Evolutionary conservation across 35 echinoderm and acorn worm genomes (phyloP).

Genomic region (Anneissia japonica): DNA sequence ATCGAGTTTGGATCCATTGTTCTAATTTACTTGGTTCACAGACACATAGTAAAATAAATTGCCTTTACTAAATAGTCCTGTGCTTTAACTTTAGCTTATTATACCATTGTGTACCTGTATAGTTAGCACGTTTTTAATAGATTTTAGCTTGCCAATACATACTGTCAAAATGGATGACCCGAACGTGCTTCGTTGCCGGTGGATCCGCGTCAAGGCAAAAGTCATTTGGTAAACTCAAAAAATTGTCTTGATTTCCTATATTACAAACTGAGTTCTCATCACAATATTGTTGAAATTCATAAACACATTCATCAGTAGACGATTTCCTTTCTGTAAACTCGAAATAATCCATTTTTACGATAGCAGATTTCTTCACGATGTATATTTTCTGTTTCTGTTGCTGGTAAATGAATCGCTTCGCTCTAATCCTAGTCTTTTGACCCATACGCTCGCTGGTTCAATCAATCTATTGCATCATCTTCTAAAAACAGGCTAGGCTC

Average conservation of each 20-base stretch:
- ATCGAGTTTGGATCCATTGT: not conserved
- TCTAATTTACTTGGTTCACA: too few relatives aligned
- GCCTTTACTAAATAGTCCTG: too few relatives aligned
- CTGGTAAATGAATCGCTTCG: not conserved
- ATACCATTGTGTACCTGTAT: too few relatives aligned
- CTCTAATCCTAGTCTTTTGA: not conserved
- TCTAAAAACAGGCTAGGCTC: too few relatives aligned
- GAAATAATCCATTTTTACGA: not conserved
- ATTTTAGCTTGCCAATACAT: not conserved
- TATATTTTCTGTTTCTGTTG: not conserved
- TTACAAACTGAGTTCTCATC: not conserved
- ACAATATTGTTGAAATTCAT: not conserved
- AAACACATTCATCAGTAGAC: not conserved
- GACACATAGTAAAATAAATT: too few relatives aligned
- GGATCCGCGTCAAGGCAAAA: not conserved
- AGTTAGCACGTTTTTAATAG: not conserved
- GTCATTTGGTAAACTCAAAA: not conserved
- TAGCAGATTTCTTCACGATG: not conserved
- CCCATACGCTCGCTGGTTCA: not conserved
- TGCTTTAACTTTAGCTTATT: too few relatives aligned
- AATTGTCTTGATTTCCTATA: not conserved
- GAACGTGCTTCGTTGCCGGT: not conserved
- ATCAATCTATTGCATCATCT: not conserved
- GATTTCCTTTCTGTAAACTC: not conserved
- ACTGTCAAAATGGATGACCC: not conserved